phyloP scores from a whole-genome alignment of 2,113 vertebrate species.

The Tylochromis polylepis region DNA sequence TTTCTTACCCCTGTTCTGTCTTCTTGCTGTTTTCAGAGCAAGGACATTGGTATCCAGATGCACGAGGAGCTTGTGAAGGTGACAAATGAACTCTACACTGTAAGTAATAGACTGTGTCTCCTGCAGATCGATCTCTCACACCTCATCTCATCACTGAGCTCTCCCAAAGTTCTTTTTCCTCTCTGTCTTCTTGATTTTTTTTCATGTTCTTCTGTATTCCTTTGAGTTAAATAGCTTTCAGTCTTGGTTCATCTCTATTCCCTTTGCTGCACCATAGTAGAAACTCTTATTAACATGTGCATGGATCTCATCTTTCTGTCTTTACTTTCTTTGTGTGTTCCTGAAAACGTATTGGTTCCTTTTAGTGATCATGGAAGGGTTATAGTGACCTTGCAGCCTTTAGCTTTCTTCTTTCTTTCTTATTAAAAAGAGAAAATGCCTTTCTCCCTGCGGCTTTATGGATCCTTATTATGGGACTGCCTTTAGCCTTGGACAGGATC shows the following conservation, averaged over 20 bases:
- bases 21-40: constrained; percentile 81
- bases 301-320: background rate
- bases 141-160: constrained; percentile 4
- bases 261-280: background rate
- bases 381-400: background rate
- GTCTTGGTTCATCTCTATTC: background rate
- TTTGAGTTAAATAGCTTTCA: background rate
- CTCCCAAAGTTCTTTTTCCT: background rate
- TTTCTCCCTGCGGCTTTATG: background rate
- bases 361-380: background rate
- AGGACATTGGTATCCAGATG: constrained; percentile 98
- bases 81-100: constrained; percentile 97
- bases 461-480: background rate
- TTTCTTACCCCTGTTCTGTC: background rate
- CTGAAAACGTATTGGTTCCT: background rate
- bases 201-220: background rate
- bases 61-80: constrained; percentile 97
- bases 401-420: background rate
- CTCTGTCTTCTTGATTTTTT: background rate
- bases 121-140: constrained; percentile 20
- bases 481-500: background rate
- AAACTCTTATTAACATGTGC: background rate
- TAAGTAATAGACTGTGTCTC: constrained; percentile 70
- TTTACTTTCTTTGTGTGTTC: background rate
- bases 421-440: background rate